Evolutionary conservation across 2,888 invertebrate species (phyloP).

Genomic region (Acholoe squamosa): DNA sequence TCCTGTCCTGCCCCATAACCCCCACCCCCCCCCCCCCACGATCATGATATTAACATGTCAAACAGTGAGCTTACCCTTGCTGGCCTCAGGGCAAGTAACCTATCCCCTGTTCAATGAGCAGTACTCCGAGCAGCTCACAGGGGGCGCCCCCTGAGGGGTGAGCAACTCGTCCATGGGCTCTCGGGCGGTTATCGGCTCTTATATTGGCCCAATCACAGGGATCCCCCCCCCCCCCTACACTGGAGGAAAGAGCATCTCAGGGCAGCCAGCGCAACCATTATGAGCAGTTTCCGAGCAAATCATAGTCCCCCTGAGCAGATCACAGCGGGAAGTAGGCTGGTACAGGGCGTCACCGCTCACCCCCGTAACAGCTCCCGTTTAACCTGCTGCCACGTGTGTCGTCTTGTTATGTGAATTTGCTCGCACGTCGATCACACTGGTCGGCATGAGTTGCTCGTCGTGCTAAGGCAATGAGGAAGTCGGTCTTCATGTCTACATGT

Average conservation of each 20-base stretch:
- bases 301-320: not conserved
- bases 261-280: not conserved
- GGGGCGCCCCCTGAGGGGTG: not conserved
- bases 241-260: not conserved
- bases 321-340: not conserved
- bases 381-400: constrained; percentile 41
- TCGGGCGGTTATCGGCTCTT: not conserved
- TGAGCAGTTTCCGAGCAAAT: not conserved
- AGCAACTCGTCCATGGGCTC: not conserved
- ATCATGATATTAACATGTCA: too few species aligned
- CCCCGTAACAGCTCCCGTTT: not conserved
- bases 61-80: too few species aligned
- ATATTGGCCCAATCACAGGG: not conserved
- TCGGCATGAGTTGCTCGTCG: not conserved
- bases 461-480: not conserved
- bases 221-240: not conserved
- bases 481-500: not conserved
- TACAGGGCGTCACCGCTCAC: constrained; percentile 7
- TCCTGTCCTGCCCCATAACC: too few species aligned
- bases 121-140: not conserved
- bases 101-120: not conserved
- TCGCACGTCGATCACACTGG: constrained; percentile 45
- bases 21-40: too few species aligned
- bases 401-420: constrained; percentile 47
- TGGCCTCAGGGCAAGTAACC: too few species aligned